Base-by-base conservation (phyloP, 2,113 vertebrate species). In the Salvelinus sp. region DNA sequence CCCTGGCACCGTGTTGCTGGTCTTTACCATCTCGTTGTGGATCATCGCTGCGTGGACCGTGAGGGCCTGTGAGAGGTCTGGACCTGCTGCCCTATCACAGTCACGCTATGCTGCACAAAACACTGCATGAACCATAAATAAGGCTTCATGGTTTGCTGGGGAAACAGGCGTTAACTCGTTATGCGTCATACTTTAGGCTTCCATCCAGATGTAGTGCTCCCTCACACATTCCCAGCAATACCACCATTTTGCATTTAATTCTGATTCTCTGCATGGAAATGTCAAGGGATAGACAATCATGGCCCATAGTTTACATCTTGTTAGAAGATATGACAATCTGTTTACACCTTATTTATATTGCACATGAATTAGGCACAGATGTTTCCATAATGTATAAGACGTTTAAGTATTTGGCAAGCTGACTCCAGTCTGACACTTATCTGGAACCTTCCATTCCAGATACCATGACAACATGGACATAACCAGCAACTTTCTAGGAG, bases 11-110 rank as follows among this genome's bases (percentile, higher is more conserved):
- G 97, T 99, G 86, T 95, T 99, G 87, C 94, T 99, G 92, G 98
- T 99, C 92, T 99, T 99, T 95, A 99, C 97, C 94, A 99, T 99
- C 93, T 99, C 98, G 10, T 93, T 99, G 88, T 99, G 98, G 98
- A 99, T 99, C 95, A 99, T 99, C 88, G 98, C 98, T 75, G 98
- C 97, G 50, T 99, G 98, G 98, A 99, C 97, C 80, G 97, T 99
- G 90, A 94, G 98, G 92, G 98, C 97, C 77, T 99, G 97, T 86
- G 98, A 99, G 95, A 99, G 98, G 98, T 99, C 20, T 22, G 58
- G 58, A 22, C 58, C 18, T 3, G 58, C n/a, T 22, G 58, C 58
- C 58, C n/a, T 23, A 9, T 44, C 67, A 3, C 16, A 0, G 38
- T 44, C 33, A 38, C 2, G 2, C 67, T 7, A 38, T 22, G 16